Conservation (phyloP, 2,888 invertebrate genomes). For the Azorinus chamasolen region DNA sequence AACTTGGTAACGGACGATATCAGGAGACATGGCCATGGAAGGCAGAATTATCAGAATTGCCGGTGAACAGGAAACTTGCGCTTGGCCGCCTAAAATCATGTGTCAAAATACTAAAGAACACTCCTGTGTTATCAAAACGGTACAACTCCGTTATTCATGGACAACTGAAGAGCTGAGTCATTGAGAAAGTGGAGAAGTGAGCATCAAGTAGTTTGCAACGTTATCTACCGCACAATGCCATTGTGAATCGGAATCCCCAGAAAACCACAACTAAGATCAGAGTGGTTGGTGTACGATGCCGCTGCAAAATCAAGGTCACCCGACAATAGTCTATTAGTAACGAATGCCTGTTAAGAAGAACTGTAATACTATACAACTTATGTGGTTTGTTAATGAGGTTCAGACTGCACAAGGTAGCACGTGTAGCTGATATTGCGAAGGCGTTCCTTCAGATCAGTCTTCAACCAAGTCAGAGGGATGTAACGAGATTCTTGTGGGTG, state of each 20-base stretch:
- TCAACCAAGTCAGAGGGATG: slow-evolving; percentile 39
- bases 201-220: background rate
- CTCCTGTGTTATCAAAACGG: slow-evolving; percentile 25
- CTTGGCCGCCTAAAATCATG: slow-evolving; percentile 26
- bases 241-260: slow-evolving; percentile 21
- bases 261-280: slow-evolving; percentile 26
- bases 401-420: slow-evolving; percentile 14
- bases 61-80: slow-evolving; percentile 30
- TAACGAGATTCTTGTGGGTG: slow-evolving; percentile 45
- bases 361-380: slow-evolving; percentile 22
- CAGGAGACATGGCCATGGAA: slow-evolving; percentile 41
- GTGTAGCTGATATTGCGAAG: slow-evolving; percentile 35
- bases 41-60: slow-evolving; percentile 9
- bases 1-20: slow-evolving; percentile 32
- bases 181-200: slow-evolving; percentile 22
- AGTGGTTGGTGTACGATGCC: slow-evolving; percentile 26
- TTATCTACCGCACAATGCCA: slow-evolving; percentile 36
- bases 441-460: slow-evolving; percentile 37
- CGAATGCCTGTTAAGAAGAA: slow-evolving; percentile 24
- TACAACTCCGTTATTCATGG: slow-evolving; percentile 32
- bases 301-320: slow-evolving; percentile 12
- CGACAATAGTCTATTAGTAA: slow-evolving; percentile 24
- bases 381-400: slow-evolving; percentile 32
- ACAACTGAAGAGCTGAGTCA: slow-evolving; percentile 19
- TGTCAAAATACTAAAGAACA: slow-evolving; percentile 16